Base-by-base conservation (phyloP, 2,113 vertebrate genomes). In the Gadus macrocephalus region DNA sequence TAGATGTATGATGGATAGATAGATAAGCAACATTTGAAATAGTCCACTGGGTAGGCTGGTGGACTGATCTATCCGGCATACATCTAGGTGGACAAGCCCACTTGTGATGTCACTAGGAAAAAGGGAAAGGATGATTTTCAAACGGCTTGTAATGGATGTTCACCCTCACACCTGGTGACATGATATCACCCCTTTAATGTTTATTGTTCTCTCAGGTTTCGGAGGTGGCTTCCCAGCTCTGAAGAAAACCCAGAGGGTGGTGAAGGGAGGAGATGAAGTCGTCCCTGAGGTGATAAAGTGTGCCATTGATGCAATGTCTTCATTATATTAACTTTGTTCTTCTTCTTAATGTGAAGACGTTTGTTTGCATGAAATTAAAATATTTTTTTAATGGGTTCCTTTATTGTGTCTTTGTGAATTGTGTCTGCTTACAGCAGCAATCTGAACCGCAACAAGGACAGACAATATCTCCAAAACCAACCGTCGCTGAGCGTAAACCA, bases 201-300 rank as follows among this genome's bases (percentile, higher is more conserved):
- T 60, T 55, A n/a, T n/a, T 56, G 67, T 15, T 66, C 49, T 71
- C 75, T 25, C 25, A 93, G 91, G 89, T 4, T 22, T 91, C 15
- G 84, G 84, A 38, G 64, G 62, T 17, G 88, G 85, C 64, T 74
- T 91, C 59, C 86, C 89, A 19, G 75, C 78, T 42, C 80, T 92
- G 42, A 91, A 82, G 83, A 92, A 89, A 77, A 90, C 83, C 38
- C 77, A 72, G 14, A 68, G 8, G 62, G 72, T 63, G 28, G 42
- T 68, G 12, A 83, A n/a, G 67, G 81, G 79, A 1, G 78, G 73
- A 67, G 72, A 62, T 20, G 69, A 87, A 31, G 49, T 22, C 55
- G 14, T 15, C 9, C 42, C 76, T 70, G 76, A 86, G 85, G 85
- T 87, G 74, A 16, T 9, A 17, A 15, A 49, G 22, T 25, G n/a